Evolutionary conservation across 2,113 vertebrate genomes (phyloP).

Genomic region (Emydura subglobosa): DNA sequence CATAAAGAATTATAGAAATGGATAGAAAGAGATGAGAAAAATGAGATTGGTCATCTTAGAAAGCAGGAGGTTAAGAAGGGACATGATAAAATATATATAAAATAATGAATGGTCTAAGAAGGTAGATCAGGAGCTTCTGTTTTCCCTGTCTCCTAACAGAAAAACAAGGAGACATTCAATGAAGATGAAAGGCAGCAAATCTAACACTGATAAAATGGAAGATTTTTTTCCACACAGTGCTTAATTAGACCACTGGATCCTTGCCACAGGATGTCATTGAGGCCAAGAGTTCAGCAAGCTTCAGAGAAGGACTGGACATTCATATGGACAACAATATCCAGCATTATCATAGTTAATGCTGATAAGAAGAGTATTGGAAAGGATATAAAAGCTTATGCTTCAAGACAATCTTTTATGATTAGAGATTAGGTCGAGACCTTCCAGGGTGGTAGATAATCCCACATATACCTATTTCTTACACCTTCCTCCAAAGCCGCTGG

Average conservation of each 20-base stretch:
- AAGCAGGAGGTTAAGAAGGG: not conserved
- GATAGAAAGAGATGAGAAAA: not conserved
- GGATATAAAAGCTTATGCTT: not conserved
- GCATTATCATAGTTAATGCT: not conserved
- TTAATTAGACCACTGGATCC: not conserved
- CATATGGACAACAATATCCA: not conserved
- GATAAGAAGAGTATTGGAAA: conserved; percentile 12
- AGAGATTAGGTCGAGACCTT: not conserved
- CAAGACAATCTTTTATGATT: not conserved
- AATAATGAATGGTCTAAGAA: not conserved
- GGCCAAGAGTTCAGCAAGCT: not conserved
- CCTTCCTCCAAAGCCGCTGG: not conserved
- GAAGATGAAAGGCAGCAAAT: conserved; percentile 22
- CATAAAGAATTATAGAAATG: not conserved
- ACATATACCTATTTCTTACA: not conserved
- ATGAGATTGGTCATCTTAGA: conserved; percentile 30
- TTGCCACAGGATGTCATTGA: not conserved
- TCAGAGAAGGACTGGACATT: not conserved
- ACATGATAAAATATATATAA: conserved; percentile 12
- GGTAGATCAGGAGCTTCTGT: not conserved
- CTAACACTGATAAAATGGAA: not conserved
- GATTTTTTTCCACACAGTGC: not conserved
- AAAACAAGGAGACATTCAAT: not conserved
- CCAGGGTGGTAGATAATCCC: not conserved
- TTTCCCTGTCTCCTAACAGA: not conserved